Evolutionary conservation across 2,113 vertebrate genomes (phyloP), one percentile per base, ranked within the genome.

Genomic region (Chaetodon trifascialis): DNA sequence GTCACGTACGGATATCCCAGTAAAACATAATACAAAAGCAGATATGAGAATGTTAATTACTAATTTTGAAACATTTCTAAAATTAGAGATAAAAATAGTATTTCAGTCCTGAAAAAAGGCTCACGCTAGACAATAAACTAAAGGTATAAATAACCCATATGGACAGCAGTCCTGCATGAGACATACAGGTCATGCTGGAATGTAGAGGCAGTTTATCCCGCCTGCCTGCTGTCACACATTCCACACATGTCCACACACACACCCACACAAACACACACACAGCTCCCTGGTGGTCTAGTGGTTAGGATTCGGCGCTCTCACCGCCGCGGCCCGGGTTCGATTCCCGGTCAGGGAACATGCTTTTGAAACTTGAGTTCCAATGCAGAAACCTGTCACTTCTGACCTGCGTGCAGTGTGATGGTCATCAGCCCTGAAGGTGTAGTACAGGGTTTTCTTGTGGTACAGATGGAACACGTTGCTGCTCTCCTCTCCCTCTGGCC

Each of bases 381-480:
- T 14, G 2, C 12, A 51, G 3, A n/a, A 14, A 30, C 30, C 30
- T 3, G 3, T 30, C 30, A 30, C 30, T 23, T 40, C 82, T 38
- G 94, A 99, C 98, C 97, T 99, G 94, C 96, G 97, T 77, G 98
- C 98, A 30, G 95, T 95, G 89, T 78, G 91, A 78, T 86, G 92
- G 65, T 99, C 96, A 42, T 98, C 96, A 0, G 98, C 97, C 90
- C 95, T 96, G 93, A 99, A 99, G 87, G 95, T 98, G 23, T 97
- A 99, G 91, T 97, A 99, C 34, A 99, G 95, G 5, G 96, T 98
- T 85, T 97, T 97, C 94, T 98, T 98, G 95, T 99, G 97, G 92
- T 98, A 99, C 56, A 99, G 97, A 78, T 99, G 98, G 82, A 99
- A 99, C 70, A 97, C 76, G 4, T 93, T 95, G 64, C 94, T 93